Conservation (phyloP, 2,113 vertebrate genomes). For the Phoenicopterus ruber region DNA sequence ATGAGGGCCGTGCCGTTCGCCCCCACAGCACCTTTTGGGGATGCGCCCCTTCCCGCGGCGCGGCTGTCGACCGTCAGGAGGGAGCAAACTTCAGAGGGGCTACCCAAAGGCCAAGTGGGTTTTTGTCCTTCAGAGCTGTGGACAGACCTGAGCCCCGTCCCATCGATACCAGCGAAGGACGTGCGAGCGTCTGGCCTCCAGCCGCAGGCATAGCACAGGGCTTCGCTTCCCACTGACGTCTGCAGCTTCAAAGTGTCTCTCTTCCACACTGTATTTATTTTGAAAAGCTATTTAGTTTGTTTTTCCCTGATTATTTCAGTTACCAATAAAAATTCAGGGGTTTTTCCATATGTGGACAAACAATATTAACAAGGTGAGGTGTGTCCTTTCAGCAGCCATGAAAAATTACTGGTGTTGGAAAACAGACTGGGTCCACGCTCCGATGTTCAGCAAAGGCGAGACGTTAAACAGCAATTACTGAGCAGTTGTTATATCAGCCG, state of each 20-base stretch:
- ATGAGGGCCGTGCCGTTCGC: too few species aligned
- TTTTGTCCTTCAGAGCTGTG: background rate
- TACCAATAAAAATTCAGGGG: background rate
- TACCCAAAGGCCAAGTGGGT: background rate
- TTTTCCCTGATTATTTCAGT: background rate
- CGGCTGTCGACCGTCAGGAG: background rate
- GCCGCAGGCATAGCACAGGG: accelerated
- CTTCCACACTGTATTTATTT: background rate
- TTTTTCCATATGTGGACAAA: background rate
- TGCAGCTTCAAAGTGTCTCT: accelerated
- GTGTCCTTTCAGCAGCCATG: background rate
- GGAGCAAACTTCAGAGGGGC: too few species aligned
- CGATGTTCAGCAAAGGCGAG: background rate
- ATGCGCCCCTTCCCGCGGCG: accelerated
- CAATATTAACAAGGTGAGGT: background rate
- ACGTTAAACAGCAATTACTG: background rate
- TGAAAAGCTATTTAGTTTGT: background rate
- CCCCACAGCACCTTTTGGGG: too few species aligned
- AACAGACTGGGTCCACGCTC: background rate
- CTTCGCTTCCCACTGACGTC: background rate
- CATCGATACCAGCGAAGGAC: background rate
- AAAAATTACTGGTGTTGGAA: background rate
- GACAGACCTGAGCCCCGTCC: background rate
- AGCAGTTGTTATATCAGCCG: background rate
- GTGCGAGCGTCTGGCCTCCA: accelerated